Percentiles rank a stretch among this genome's conserved stretches.
Conservation (phyloP, 2,113 vertebrate species). For the Dasypus novemcinctus region DNA sequence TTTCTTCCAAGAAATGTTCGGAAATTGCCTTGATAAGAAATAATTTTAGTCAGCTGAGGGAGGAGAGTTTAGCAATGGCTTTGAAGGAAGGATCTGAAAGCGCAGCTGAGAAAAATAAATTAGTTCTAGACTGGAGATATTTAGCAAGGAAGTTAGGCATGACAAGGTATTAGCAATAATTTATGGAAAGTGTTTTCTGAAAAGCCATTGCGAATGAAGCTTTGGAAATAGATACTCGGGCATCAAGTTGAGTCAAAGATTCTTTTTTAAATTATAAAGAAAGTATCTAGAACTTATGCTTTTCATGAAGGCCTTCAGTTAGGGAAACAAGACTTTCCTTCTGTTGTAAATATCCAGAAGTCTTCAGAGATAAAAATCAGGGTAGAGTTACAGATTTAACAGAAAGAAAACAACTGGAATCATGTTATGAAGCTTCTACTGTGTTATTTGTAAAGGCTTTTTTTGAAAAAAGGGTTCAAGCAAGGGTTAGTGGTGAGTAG, state of each 20-base stretch:
- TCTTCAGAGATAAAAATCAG: slow-evolving; percentile 69
- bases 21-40: slow-evolving; percentile 65
- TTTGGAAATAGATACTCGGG: slow-evolving; percentile 47
- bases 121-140: background rate
- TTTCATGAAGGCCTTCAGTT: slow-evolving; percentile 55
- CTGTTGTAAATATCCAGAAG: slow-evolving; percentile 72
- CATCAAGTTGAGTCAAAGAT: slow-evolving; percentile 17
- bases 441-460: slow-evolving; percentile 49
- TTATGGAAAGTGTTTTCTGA: slow-evolving; percentile 51
- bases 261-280: slow-evolving; percentile 28
- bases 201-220: slow-evolving; percentile 18
- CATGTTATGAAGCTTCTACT: slow-evolving; percentile 56
- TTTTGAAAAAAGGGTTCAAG: slow-evolving; percentile 43
- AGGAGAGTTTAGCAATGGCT: slow-evolving; percentile 13
- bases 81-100: background rate
- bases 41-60: background rate
- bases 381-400: slow-evolving; percentile 71
- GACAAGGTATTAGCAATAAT: background rate
- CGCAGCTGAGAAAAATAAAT: slow-evolving; percentile 60
- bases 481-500: slow-evolving; percentile 52
- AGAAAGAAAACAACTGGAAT: slow-evolving; percentile 74
- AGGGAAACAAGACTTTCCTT: slow-evolving; percentile 59
- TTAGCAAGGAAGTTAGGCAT: background rate
- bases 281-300: slow-evolving; percentile 35
- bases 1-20: slow-evolving; percentile 15